Evolutionary conservation across 2,888 invertebrate species (phyloP).

Genomic region (Spatulosminthurus flaviceps): DNA sequence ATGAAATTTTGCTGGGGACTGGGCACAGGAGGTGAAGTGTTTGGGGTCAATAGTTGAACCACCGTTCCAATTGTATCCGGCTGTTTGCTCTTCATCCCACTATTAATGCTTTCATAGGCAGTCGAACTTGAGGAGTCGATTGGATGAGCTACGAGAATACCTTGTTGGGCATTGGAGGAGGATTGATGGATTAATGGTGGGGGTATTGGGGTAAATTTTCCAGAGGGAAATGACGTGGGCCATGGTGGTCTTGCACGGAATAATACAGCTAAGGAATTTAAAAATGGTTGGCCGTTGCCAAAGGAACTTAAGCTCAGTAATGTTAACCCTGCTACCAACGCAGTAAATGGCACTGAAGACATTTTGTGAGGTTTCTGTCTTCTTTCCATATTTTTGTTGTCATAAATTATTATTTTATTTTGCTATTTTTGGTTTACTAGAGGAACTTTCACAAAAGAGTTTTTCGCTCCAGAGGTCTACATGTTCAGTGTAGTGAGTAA

Average conservation of each 20-base stretch:
- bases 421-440: too few relatives aligned
- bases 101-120: constrained; percentile 28
- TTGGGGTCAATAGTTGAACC: not conserved
- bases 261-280: constrained; percentile 62
- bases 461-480: too few relatives aligned
- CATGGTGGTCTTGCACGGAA: constrained; percentile 60
- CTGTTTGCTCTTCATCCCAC: constrained; percentile 11
- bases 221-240: constrained; percentile 60
- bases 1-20: constrained; percentile 40
- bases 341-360: not conserved
- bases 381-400: too few relatives aligned
- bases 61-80: constrained; percentile 4
- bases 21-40: not conserved
- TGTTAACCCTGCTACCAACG: too few relatives aligned
- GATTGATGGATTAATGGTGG: not conserved
- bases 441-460: too few relatives aligned
- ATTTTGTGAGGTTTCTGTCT: not conserved
- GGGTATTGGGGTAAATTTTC: constrained; percentile 39
- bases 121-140: constrained; percentile 29
- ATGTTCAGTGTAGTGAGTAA: too few relatives aligned
- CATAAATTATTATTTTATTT: too few relatives aligned
- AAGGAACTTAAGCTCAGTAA: not conserved
- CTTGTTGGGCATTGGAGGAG: constrained; percentile 40
- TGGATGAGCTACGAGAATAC: constrained; percentile 54
- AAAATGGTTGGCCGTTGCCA: constrained; percentile 53